Evolutionary conservation across 2,797 vertebrate genomes (phyloP).

Genomic region (Fistularia tabacaria): DNA sequence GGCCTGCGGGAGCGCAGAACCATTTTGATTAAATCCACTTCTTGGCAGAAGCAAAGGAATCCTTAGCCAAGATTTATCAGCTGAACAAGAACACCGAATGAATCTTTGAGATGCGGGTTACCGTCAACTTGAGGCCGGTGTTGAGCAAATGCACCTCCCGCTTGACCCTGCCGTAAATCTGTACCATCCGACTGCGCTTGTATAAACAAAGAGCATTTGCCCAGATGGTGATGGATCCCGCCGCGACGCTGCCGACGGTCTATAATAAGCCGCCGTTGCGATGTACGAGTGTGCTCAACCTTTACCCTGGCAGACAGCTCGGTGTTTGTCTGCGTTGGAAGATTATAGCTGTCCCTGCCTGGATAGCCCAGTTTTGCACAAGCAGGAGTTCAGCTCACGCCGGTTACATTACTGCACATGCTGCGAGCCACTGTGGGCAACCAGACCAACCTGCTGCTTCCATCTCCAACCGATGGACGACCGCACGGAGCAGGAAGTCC

Average conservation of each 20-base stretch:
- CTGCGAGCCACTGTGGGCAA: slow-evolving; percentile 7
- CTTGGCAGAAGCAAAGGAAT: slow-evolving; percentile 14
- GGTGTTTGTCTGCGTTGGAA: slow-evolving; percentile 33
- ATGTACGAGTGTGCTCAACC: slow-evolving; percentile 6
- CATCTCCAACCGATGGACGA: slow-evolving; percentile 22
- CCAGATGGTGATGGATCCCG: slow-evolving; percentile 14
- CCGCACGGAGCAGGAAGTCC: not conserved
- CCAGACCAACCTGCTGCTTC: slow-evolving; percentile 12
- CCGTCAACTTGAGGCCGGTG: not conserved
- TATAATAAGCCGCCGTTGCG: slow-evolving; percentile 39
- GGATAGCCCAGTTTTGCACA: slow-evolving; percentile 4
- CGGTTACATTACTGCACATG: slow-evolving; percentile 8
- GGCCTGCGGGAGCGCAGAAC: slow-evolving; percentile 2
- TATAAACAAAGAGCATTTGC: slow-evolving; percentile 10
- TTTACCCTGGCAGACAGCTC: slow-evolving; percentile 20
- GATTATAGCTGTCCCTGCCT: slow-evolving; percentile 15
- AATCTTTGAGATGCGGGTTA: too few relatives aligned
- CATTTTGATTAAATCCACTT: slow-evolving; percentile 35
- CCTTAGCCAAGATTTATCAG: not conserved
- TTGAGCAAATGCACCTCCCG: slow-evolving; percentile 13
- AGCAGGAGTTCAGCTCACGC: slow-evolving; percentile 5
- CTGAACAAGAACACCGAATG: too few relatives aligned
- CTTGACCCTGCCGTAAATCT: slow-evolving; percentile 16
- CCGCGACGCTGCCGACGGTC: slow-evolving; percentile 28
- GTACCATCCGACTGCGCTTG: slow-evolving; percentile 8